Base-by-base conservation (phyloP, 2,113 vertebrate genomes). In the Clarias magur region DNA sequence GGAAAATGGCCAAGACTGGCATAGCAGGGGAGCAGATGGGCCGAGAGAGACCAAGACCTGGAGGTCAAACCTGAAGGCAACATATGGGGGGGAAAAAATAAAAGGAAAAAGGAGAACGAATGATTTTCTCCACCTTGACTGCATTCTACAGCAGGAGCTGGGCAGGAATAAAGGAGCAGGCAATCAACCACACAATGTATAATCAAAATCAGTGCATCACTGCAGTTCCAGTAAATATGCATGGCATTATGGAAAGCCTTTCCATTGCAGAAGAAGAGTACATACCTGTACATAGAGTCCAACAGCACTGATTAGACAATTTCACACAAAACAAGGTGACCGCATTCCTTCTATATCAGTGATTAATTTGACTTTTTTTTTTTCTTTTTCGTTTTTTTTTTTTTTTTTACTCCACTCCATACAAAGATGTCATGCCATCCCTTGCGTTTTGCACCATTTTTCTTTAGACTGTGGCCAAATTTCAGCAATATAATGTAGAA, bases 21-120 rank as follows among this genome's bases (percentile, higher is more conserved):
- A 48, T 83, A 63, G 48, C 82, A 83, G 87, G 85, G 85, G 59
- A 85, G 65, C 87, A 91, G 89, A 89, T 91, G 91, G 88, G 62
- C 76, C 7, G 1, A 53, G 68, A 83, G 76, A 67, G 86, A 65
- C 78, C n/a, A 27, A 59, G 62, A 85, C 57, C 80, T 85, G 48
- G 68, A 80, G 85, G 86, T 82, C 42, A 82, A 25, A 76, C 59
- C 56, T 76, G 57, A 68, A 70, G 67, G 57, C 42, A 88, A 65
- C 89, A 90, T 90, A 90, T 89, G 89, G 89, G 85, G 88, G 87
- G 86, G 67, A 42, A 67, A 21, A 38, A 65, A 63, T 38, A 30
- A 63, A 63, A 6, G 13, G 13, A 27, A 85, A 75, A 60, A 16
- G 57, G 34, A 48, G 56, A 15, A 15, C 8, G 2, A 75, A 75